Evolutionary conservation across 2,797 vertebrate species (phyloP), one percentile per base, ranked within the genome.

Genomic region (Florisuga fusca): DNA sequence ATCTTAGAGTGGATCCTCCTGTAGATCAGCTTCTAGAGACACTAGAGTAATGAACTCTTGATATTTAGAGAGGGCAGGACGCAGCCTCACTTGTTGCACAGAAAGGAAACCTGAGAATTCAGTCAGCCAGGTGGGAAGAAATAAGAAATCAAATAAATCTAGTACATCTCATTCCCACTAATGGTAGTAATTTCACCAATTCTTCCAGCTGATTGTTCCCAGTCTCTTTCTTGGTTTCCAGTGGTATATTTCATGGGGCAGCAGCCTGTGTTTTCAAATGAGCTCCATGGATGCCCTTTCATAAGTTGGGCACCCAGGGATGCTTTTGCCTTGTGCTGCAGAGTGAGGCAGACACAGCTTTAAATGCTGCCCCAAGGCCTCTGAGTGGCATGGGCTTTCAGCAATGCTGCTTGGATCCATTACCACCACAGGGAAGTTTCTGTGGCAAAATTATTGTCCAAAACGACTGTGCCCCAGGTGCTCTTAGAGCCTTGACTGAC

Each of bases 231-330:
- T 67, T 41, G 34, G 12, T 54, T 86, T 80, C n/a, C 59, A 68
- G 16, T 18, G 23, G 17, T 43, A 29, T 29, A 63, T 59, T 75
- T 62, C 8, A 3, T 17, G 50, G 10, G 38, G 13, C 33, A 45
- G 29, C 12, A 57, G 18, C 38, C 38, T 51, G 20, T 34, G 21
- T 38, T 83, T 79, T 67, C 54, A 71, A 22, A 78, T 10, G 9
- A 54, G 2, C 18, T 80, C 17, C 17, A 25, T 19, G 61, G 26
- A 46, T 59, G 15, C n/a, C 15, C 12, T 59, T 73, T 63, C 43
- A 31, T 0, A 2, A 54, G 21, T 22, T 26, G 29, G 13, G 29
- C 27, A 27, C 4, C 3, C 41, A 69, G 13, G 22, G 5, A 9
- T 7, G 16, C 23, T 29, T 51, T 53, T 54, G 27, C 15, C 38